Evolutionary conservation across 37 sponge, comb jelly and placozoan genomes (phyloP).

Genomic region (Lycopodina hypogea): DNA sequence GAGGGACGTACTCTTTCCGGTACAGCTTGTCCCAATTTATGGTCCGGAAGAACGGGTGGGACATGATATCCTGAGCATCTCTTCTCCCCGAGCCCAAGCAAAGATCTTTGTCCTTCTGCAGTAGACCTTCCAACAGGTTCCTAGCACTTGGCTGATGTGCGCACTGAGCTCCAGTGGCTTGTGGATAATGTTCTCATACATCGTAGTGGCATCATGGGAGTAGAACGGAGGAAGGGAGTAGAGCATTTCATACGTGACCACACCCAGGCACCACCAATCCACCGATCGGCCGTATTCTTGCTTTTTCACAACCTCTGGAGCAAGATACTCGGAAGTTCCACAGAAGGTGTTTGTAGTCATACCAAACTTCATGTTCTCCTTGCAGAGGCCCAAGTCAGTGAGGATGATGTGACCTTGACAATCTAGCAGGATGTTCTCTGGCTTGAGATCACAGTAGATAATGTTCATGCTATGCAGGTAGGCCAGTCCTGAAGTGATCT

Average conservation of each 20-base stretch:
- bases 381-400: constrained; percentile 96
- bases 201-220: constrained; percentile 82
- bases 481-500: constrained; percentile 85
- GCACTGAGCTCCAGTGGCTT: constrained; percentile 81
- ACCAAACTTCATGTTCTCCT: constrained; percentile 75
- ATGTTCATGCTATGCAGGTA: constrained; percentile 87
- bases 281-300: constrained; percentile 87
- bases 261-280: constrained; percentile 98
- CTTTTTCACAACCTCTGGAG: constrained; percentile 93
- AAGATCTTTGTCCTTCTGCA: constrained; percentile 71
- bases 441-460: constrained; percentile 92
- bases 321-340: constrained; percentile 96
- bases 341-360: constrained; percentile 94
- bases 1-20: constrained; percentile 69
- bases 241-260: constrained; percentile 95
- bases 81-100: constrained; percentile 67
- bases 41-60: constrained; percentile 79
- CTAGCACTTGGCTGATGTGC: constrained; percentile 63
- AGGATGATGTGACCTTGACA: constrained; percentile 84
- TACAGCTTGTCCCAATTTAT: constrained; percentile 88
- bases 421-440: constrained; percentile 91
- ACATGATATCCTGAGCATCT: constrained; percentile 63
- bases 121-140: constrained; percentile 69
- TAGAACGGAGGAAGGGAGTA: constrained; percentile 96
- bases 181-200: constrained; percentile 94